A percentile compares a stretch with the other conserved stretches of the same genome.
Conservation (phyloP, 1,140 invertebrate genomes). For the Nephotettix cincticeps region DNA sequence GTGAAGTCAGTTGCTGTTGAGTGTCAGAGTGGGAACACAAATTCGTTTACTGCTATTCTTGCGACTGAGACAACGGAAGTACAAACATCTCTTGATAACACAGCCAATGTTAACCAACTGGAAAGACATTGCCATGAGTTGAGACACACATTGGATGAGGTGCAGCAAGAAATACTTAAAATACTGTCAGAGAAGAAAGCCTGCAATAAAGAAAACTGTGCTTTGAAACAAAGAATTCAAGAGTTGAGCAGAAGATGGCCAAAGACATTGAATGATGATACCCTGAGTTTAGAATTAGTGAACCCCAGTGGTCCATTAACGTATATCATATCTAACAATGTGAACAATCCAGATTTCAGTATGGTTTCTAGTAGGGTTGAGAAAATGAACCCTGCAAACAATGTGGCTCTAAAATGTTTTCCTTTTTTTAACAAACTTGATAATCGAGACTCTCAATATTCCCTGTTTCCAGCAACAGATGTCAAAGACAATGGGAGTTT, state of each 20-base stretch:
- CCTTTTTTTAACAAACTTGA: not conserved
- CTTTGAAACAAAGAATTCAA: constrained; percentile 37
- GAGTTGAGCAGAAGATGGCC: constrained; percentile 27
- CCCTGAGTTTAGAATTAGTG: not conserved
- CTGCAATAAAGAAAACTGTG: constrained; percentile 42
- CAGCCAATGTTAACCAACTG: constrained; percentile 30
- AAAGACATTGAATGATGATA: not conserved
- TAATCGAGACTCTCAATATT: not conserved
- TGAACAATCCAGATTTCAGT: not conserved
- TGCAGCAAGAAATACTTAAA: constrained; percentile 43
- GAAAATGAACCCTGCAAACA: not conserved
- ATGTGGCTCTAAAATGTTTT: constrained; percentile 6
- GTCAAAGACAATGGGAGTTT: not conserved
- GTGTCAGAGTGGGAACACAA: not conserved
- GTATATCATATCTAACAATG: not conserved
- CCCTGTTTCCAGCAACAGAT: not conserved
- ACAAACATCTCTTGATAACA: constrained; percentile 29
- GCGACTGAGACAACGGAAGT: constrained; percentile 14
- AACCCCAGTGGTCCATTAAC: not conserved
- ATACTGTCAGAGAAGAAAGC: constrained; percentile 44
- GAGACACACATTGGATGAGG: constrained; percentile 37
- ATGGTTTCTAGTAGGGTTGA: not conserved
- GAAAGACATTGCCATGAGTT: constrained; percentile 40
- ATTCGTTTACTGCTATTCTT: not conserved
- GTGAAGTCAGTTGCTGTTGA: not conserved